Base-by-base conservation (phyloP, 2,888 invertebrate genomes). In the Drosophila barbarae region DNA sequence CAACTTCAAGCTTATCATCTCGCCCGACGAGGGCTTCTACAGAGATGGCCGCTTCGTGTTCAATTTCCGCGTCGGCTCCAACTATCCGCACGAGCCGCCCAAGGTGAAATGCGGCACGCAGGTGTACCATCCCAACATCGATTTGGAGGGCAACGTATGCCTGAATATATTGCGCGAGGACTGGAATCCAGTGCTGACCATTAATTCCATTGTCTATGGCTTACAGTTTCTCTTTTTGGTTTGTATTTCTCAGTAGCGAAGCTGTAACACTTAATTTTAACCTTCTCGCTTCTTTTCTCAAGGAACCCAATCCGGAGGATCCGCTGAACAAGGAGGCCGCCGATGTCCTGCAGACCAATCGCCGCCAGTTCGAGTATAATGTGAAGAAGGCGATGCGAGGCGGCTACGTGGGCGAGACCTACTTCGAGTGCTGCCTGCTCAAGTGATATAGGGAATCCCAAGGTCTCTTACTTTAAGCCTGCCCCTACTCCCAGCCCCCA, bases 251-350 rank as follows among this genome's bases (percentile, higher is more conserved):
- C 4, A 2, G 8, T 8, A 4, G 10, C 12, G 3, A 13, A 12
- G 5, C 5, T 7, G 1, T 18, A 13, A 13, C 12, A 5, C 13
- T 13, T 30, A 1, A n/a, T 2, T 2, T 6, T 21, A 34, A 42
- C 0, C 10, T 28, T 18, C 0, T 6, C 5, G 36, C 9, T 35
- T 38, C 12, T 12, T 44, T 54, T 12, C 51, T 63, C 3, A 86
- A 97, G 97, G 99, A 99, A 91, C 99, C 98, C 49, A 99, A 99
- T 90, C 98, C 98, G 3, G 98, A 99, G 90, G 99, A 99, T 91
- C 99, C 98, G 10, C 90, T 99, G 77, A 99, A 99, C 90, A 98
- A 98, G 91, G 98, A 99, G 90, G 98, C 98, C 13, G 98, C 99
- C 4, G 98, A 98, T 89, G 97, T 98, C 65, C 92, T 99, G 74